Conservation (phyloP, 2,888 invertebrate species). For the Lysandra bellargus region DNA sequence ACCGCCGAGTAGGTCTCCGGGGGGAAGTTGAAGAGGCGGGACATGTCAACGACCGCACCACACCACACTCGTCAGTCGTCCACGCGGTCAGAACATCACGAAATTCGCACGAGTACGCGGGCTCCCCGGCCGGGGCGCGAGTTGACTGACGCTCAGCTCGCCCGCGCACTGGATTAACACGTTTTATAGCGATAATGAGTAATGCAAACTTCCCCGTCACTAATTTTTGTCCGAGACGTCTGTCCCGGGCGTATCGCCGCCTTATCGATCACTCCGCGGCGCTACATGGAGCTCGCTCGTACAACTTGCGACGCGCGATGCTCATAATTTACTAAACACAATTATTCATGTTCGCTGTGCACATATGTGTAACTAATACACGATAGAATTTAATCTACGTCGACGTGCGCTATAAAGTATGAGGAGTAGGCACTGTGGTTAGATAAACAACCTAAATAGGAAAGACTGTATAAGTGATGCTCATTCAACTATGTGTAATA, state of each 20-base stretch:
- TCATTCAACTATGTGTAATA: background rate
- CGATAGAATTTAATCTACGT: slow-evolving; percentile 6
- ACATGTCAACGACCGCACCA: slow-evolving; percentile 58
- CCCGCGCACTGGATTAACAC: slow-evolving; percentile 61
- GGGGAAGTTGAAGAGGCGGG: slow-evolving; percentile 65
- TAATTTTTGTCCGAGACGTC: slow-evolving; percentile 44
- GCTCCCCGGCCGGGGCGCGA: slow-evolving; percentile 47
- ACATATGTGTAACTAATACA: background rate
- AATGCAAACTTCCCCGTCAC: slow-evolving; percentile 62
- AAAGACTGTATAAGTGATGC: background rate
- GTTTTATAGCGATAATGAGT: slow-evolving; percentile 64
- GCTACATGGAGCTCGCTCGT: background rate
- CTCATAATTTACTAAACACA: slow-evolving; percentile 19
- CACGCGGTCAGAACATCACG: slow-evolving; percentile 52
- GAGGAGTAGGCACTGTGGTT: background rate
- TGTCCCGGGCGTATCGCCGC: background rate
- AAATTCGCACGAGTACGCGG: slow-evolving; percentile 49
- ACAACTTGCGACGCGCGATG: background rate
- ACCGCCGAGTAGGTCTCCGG: slow-evolving; percentile 72
- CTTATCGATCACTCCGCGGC: slow-evolving; percentile 11
- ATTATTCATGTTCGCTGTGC: background rate
- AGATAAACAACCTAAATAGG: background rate
- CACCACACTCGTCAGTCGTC: slow-evolving; percentile 41
- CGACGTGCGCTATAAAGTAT: background rate
- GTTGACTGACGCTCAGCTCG: slow-evolving; percentile 51